Evolutionary conservation across 2,888 invertebrate genomes (phyloP).

Genomic region (Steinernema carpocapsae): DNA sequence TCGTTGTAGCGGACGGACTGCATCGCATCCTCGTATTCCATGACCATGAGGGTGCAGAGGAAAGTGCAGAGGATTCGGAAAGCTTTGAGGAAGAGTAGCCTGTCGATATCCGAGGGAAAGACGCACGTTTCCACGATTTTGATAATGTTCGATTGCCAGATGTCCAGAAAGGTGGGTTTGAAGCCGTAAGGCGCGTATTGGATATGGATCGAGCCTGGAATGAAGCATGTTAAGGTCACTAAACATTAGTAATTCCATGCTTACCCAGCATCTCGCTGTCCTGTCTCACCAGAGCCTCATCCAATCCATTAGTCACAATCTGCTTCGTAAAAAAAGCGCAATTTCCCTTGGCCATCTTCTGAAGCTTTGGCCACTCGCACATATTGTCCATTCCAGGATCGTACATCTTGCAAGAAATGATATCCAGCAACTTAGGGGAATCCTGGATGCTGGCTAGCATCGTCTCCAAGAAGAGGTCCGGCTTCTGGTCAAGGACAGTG

Average conservation of each 20-base stretch:
- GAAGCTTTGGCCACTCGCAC: slow-evolving; percentile 15
- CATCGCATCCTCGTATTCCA: slow-evolving; percentile 22
- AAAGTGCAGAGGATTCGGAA: slow-evolving; percentile 9
- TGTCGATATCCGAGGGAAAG: neutral
- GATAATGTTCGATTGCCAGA: slow-evolving; percentile 24
- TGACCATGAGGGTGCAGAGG: slow-evolving; percentile 8
- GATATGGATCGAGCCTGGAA: slow-evolving; percentile 20
- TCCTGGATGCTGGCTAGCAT: slow-evolving; percentile 22
- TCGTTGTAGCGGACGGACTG: slow-evolving; percentile 21
- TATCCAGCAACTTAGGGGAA: slow-evolving; percentile 21
- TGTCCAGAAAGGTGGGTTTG: slow-evolving; percentile 17
- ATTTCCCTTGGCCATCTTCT: slow-evolving; percentile 9
- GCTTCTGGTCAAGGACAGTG: slow-evolving; percentile 18
- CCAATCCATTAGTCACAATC: neutral
- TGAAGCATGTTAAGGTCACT: neutral
- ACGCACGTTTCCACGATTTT: neutral
- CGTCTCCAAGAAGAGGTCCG: slow-evolving; percentile 23
- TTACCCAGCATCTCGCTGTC: slow-evolving; percentile 11
- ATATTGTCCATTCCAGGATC: neutral
- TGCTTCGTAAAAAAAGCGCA: slow-evolving; percentile 14
- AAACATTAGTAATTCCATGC: neutral
- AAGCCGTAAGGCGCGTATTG: slow-evolving; percentile 23
- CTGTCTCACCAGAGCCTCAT: slow-evolving; percentile 6
- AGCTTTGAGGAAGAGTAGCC: slow-evolving; percentile 17
- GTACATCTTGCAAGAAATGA: neutral